Conservation (phyloP, 1,140 invertebrate genomes). For the Heliconius nattereri region DNA sequence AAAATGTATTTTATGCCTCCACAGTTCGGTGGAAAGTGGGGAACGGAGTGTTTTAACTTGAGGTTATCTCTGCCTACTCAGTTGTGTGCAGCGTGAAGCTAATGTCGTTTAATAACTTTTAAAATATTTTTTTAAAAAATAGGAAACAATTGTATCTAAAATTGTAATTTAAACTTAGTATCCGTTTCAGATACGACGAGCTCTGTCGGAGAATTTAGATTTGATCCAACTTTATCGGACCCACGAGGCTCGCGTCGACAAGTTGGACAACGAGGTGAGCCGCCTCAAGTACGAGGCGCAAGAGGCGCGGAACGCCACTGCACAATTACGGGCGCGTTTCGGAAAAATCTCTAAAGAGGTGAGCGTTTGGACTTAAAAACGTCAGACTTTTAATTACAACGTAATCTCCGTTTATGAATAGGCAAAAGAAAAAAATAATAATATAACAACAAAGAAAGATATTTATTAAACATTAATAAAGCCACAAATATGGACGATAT, state of each 20-base stretch:
- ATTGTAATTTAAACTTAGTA: not conserved
- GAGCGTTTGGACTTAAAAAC: constrained; percentile 26
- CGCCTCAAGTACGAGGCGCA: constrained; percentile 64
- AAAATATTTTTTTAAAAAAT: too few species aligned
- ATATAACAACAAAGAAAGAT: too few species aligned
- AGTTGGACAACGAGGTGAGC: constrained; percentile 61
- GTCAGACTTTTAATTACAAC: not conserved
- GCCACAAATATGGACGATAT: too few species aligned
- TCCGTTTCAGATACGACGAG: constrained; percentile 59
- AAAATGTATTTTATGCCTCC: too few species aligned
- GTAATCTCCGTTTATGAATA: not conserved
- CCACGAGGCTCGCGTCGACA: constrained; percentile 67
- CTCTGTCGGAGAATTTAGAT: constrained; percentile 60
- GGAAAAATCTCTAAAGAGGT: constrained; percentile 67
- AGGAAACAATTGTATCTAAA: too few species aligned
- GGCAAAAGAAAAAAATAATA: not conserved
- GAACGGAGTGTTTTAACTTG: too few species aligned
- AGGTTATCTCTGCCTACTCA: too few species aligned
- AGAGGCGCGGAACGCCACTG: constrained; percentile 53
- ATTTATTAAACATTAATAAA: not conserved
- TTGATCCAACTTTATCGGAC: constrained; percentile 60
- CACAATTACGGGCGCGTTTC: constrained; percentile 55
- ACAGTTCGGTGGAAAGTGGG: too few species aligned
- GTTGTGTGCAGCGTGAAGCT: too few species aligned
- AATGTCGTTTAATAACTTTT: too few species aligned